Base-by-base conservation (phyloP, 2,797 vertebrate genomes). In the Myiothlypis coronata region DNA sequence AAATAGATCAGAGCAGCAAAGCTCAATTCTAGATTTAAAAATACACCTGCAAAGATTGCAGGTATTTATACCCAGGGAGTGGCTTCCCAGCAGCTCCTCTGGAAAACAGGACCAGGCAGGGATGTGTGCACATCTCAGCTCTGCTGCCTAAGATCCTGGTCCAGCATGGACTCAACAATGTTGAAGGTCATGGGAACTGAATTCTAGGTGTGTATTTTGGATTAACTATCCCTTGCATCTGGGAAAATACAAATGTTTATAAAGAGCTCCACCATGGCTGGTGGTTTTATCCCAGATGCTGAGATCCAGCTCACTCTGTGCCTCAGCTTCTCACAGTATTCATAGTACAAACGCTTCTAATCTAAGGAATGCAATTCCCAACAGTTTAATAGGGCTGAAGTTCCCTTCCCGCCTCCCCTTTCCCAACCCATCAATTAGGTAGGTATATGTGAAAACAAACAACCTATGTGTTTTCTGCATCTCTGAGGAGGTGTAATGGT, bases 391-490 rank as follows among this genome's bases (percentile, higher is more conserved):
- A 94, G 91, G 82, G 77, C 95, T 94, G 90, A 88, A 93, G 93
- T 94, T 83, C 75, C 75, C 75, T 92, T 71, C 70, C 77, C 32
- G 4, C 91, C 91, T 96, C 75, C 78, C 86, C 72, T 90, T 87
- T 94, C 88, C 75, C 90, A 95, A 88, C 63, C 93, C 94, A 93
- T 94, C 97, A 97, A 86, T 97, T 98, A 97, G 91, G 89, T 64
- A 84, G 92, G 81, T 88, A 72, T 95, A 83, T 72, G 81, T 91
- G 95, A 97, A 96, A 97, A 96, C 94, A 97, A 97, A 95, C 93
- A 96, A 83, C 90, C 89, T 87, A 43, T 91, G 94, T 83, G 91
- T 94, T 96, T 97, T 80, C 95, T 81, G 71, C 77, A 83, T 94
- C 82, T 97, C 92, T 69, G 28, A 94, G 87, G 92, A 97, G 89